phyloP scores from a whole-genome alignment of 2,888 invertebrate genomes.

The Watsonalla binaria region DNA sequence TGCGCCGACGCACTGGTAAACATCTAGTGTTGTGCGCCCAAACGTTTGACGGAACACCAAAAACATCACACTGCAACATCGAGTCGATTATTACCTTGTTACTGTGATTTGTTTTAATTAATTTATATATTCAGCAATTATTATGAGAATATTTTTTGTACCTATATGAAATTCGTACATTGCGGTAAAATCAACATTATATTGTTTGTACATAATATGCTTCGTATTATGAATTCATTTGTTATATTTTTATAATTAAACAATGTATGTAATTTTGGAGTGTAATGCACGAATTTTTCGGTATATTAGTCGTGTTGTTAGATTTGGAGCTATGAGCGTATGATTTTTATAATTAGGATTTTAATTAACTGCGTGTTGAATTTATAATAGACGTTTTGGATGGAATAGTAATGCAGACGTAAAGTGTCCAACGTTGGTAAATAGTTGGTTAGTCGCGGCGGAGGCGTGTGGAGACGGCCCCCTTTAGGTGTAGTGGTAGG shows the following conservation, averaged over 20 bases:
- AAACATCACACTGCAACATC: constrained; percentile 55
- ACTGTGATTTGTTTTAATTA: constrained; percentile 74
- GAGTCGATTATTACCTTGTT: constrained; percentile 61
- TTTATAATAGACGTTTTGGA: constrained; percentile 53
- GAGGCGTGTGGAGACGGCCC: background rate
- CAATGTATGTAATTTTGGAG: constrained; percentile 40
- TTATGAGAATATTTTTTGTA: constrained; percentile 41
- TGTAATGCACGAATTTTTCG: constrained; percentile 30
- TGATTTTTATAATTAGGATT: constrained; percentile 62
- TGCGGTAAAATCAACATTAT: constrained; percentile 15
- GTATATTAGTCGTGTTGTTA: constrained; percentile 50
- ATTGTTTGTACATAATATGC: constrained; percentile 31
- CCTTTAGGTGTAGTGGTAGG: background rate
- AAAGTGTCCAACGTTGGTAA: constrained; percentile 35
- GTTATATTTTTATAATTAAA: constrained; percentile 38
- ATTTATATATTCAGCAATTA: constrained; percentile 36
- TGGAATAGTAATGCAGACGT: constrained; percentile 54
- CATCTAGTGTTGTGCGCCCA: constrained; percentile 29
- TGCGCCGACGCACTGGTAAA: constrained; percentile 6
- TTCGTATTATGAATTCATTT: constrained; percentile 32
- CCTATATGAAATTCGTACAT: constrained; percentile 46
- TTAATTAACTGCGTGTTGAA: constrained; percentile 54
- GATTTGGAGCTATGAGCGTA: constrained; percentile 71
- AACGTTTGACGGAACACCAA: constrained; percentile 19
- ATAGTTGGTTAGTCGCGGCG: constrained; percentile 22